Evolutionary conservation across 2,113 vertebrate species (phyloP).

Genomic region (Thalassarche chlororhynchos): DNA sequence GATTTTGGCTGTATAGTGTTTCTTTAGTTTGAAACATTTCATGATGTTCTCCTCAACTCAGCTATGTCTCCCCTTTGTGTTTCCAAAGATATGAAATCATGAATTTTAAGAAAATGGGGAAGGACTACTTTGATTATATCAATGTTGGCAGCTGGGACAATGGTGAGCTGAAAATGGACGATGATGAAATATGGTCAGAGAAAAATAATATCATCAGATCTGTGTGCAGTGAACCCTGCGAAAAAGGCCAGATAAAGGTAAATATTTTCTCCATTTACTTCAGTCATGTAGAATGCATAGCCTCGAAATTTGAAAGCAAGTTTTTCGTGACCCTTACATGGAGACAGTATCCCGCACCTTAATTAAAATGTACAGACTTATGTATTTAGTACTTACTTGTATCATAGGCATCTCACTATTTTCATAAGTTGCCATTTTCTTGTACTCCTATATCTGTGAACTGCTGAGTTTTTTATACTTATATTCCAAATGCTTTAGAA

Average conservation of each 20-base stretch:
- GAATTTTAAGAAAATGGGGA: constrained; percentile 99
- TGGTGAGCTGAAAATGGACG: constrained; percentile 93
- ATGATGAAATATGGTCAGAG: constrained; percentile 94
- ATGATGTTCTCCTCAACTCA: background rate
- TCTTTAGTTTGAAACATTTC: background rate
- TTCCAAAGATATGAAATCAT: constrained; percentile 95
- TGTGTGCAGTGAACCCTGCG: constrained; percentile 98
- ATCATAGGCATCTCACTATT: background rate
- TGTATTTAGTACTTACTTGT: background rate
- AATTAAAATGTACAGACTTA: background rate
- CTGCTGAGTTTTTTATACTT: background rate
- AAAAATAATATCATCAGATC: constrained; percentile 90
- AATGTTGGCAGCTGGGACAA: constrained; percentile 98
- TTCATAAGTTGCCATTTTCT: background rate
- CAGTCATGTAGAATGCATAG: background rate
- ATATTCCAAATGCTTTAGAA: background rate
- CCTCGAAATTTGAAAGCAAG: background rate
- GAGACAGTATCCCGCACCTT: background rate
- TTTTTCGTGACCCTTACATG: background rate
- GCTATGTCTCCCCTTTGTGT: constrained; percentile 23
- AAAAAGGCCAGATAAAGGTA: constrained; percentile 98
- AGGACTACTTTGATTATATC: constrained; percentile 96
- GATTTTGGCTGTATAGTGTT: background rate
- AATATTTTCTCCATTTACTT: background rate
- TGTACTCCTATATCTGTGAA: background rate